Percentiles rank a stretch among this genome's conserved stretches.
These are phyloP conservation scores for Hestina assimilis DNA, from an alignment of 1,140 invertebrate genomes.

Conservation along the genomic window DNA sequence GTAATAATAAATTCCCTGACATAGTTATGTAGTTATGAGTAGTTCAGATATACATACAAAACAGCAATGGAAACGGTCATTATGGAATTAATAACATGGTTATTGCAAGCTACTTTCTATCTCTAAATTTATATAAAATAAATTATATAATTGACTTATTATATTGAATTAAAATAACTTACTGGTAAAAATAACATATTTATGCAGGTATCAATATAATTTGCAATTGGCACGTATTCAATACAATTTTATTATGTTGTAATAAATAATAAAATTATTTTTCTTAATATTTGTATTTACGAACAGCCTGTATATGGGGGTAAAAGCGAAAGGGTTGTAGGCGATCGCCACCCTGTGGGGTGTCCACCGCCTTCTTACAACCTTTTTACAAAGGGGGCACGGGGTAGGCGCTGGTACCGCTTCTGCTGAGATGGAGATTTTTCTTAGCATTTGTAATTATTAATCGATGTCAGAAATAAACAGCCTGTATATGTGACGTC, in stretches of 20 bases:
- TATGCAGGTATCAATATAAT: too few species aligned
- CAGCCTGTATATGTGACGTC: slow-evolving; percentile 6
- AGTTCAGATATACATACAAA: too few species aligned
- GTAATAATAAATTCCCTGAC: not conserved
- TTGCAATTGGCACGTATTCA: too few species aligned
- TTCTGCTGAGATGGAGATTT: slow-evolving; percentile 24
- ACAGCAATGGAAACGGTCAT: too few species aligned
- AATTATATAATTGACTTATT: too few species aligned
- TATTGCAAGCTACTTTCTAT: too few species aligned
- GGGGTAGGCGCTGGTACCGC: slow-evolving; percentile 57
- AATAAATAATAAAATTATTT: not conserved
- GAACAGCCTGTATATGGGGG: slow-evolving; percentile 65
- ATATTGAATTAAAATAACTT: too few species aligned
- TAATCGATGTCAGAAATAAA: slow-evolving; percentile 15
- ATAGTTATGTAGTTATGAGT: too few species aligned
- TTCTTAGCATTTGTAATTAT: slow-evolving; percentile 13
- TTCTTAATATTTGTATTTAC: slow-evolving; percentile 24
- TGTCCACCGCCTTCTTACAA: slow-evolving; percentile 77
- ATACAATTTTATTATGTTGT: not conserved
- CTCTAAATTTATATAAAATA: too few species aligned
- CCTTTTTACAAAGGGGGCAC: slow-evolving; percentile 73
- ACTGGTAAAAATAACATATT: too few species aligned
- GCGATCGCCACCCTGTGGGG: slow-evolving; percentile 63
- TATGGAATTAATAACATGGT: too few species aligned
- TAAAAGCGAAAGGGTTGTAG: slow-evolving; percentile 78